Conservation (phyloP, 2,888 invertebrate species). For the Euplagia quadripunctaria region DNA sequence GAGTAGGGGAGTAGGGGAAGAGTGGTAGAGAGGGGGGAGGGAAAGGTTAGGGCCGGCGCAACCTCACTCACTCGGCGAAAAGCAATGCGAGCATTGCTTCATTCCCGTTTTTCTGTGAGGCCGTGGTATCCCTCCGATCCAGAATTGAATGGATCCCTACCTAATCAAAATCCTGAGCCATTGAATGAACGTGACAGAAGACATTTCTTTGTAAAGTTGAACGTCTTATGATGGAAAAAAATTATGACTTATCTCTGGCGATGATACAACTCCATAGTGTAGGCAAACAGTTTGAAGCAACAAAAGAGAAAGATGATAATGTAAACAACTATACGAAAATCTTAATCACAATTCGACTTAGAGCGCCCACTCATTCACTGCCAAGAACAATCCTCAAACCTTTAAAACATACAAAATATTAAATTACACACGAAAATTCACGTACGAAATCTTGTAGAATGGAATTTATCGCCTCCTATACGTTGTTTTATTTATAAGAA, state of each 20-base stretch:
- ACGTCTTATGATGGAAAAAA: not conserved
- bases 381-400: conserved; percentile 65
- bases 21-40: no score
- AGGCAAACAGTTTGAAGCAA: not conserved
- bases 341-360: conserved; percentile 55
- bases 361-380: conserved; percentile 65
- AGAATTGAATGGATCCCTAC: no score
- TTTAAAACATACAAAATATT: conserved; percentile 81
- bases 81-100: no score
- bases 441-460: conserved; percentile 79
- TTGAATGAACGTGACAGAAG: no score
- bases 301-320: not conserved
- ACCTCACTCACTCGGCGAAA: no score
- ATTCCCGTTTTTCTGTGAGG: no score
- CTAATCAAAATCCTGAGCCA: no score
- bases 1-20: no score
- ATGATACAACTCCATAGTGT: not conserved
- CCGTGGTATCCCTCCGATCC: no score
- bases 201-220: no score
- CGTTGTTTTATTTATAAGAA: conserved; percentile 86
- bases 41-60: no score
- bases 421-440: conserved; percentile 78
- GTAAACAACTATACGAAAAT: conserved; percentile 22
- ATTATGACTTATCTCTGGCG: not conserved
- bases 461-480: conserved; percentile 85